Percentiles rank a stretch among this genome's conserved stretches.
Evolutionary conservation across 2,888 invertebrate genomes (phyloP).

Genomic region (Polyommatus icarus): DNA sequence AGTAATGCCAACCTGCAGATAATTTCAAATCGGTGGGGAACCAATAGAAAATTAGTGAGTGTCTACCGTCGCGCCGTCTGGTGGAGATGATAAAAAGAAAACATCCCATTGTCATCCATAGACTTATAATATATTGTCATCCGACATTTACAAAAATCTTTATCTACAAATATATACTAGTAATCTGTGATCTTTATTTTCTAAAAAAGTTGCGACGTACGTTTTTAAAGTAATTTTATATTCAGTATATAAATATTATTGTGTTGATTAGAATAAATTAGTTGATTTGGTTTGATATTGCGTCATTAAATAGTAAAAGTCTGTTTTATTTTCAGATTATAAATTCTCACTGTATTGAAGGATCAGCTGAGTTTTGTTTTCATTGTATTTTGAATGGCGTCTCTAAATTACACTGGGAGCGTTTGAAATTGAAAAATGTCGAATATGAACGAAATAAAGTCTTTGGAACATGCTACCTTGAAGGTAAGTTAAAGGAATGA

Average conservation of each 20-base stretch:
- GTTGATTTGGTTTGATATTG: not conserved
- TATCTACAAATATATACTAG: no score
- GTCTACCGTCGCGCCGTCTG: no score
- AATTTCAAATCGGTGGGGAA: no score
- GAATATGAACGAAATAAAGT: conserved; percentile 94
- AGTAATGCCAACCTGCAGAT: no score
- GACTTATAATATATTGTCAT: no score
- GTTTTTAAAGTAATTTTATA: not conserved
- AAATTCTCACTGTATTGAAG: conserved; percentile 3
- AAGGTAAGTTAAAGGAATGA: conserved; percentile 82
- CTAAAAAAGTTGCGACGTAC: not conserved
- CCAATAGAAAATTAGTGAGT: no score
- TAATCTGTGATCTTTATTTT: conserved; percentile 16
- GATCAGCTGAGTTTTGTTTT: conserved; percentile 80
- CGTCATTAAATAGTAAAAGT: not conserved
- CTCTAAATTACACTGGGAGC: conserved; percentile 31
- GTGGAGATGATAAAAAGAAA: no score
- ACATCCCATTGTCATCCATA: no score
- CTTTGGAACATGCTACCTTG: conserved; percentile 96
- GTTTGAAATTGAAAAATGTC: conserved; percentile 35
- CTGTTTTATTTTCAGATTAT: not conserved
- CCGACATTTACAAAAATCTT: not conserved
- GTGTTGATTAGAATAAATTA: not conserved
- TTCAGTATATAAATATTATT: not conserved
- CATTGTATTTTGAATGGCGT: conserved; percentile 46